Evolutionary conservation across 23 tunicate genomes (phyloP), one percentile per base, ranked within the genome.

Genomic region (Halocynthia aurantium): DNA sequence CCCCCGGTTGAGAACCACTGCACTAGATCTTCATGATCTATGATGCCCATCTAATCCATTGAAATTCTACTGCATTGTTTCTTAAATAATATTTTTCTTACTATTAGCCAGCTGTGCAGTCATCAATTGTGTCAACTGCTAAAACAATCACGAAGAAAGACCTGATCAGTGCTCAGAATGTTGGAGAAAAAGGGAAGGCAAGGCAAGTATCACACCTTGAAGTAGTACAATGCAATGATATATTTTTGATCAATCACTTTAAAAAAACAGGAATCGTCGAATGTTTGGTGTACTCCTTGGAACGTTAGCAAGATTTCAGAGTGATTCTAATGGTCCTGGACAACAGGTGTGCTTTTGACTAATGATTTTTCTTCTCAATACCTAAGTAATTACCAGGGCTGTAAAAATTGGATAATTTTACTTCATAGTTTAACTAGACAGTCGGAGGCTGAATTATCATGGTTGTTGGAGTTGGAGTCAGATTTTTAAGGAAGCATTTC

Each of bases 121-220:
- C 98, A 49, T 92, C 98, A n/a, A 84, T 92, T 51, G 88, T 92
- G 7, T 92, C 98, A 52, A 86, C 98, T 62, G 88, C 85, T 50
- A 92, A 92, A 69, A 74, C 61, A 12, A 52, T 82, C 44, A 82
- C 92, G 65, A 86, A 83, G 61, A 78, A 69, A 18, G 84, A 92
- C 11, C 52, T 92, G 9, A 92, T 92, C 6, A 61, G 71, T 18
- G 98, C 98, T 50, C 98, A 92, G 62, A 92, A 92, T 55, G 91
- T 82, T 55, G 98, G 88, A 68, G 98, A 86, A 72, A 92, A 86
- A 65, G 98, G 98, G 68, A 92, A 86, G 61, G 98, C 93, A 8
- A 86, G 98, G 98, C 86, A 65, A 22, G 72, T 56, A 10, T 40
- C 6, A 2, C 13, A n/a, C 21, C 21, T 12, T 72, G 13, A 10